These are phyloP conservation scores for Propsilocerus akamusi DNA, from an alignment of 1,140 invertebrate genomes.

Conservation along the genomic window DNA sequence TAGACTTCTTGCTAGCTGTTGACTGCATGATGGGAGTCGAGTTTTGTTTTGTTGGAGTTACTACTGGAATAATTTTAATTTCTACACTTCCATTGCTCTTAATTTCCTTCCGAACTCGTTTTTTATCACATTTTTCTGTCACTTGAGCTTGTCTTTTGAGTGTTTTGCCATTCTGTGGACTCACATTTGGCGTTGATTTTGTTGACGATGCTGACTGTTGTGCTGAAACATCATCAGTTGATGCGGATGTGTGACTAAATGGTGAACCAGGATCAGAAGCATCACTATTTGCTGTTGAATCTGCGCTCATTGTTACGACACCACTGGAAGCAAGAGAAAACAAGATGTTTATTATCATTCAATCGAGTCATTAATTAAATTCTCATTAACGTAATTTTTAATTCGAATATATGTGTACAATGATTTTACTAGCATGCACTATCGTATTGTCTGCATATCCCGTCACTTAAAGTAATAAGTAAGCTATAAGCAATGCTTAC, in stretches of 20 bases:
- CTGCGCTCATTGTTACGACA: conserved; percentile 41
- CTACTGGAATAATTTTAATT: neutral
- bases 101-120: neutral
- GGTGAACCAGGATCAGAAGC: conserved; percentile 66
- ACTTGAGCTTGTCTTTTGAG: neutral
- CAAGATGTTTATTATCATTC: neutral
- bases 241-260: conserved; percentile 37
- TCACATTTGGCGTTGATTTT: conserved; percentile 7
- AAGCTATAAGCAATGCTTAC: too few relatives aligned
- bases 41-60: conserved; percentile 9
- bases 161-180: conserved; percentile 17
- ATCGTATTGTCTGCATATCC: too few relatives aligned
- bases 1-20: conserved; percentile 11
- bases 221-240: conserved; percentile 15
- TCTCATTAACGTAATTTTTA: neutral
- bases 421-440: neutral
- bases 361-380: neutral
- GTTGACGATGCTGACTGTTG: conserved; percentile 2
- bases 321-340: conserved; percentile 30
- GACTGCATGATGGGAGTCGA: conserved; percentile 20
- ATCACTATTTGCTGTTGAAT: conserved; percentile 47
- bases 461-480: too few relatives aligned
- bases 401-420: neutral
- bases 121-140: conserved; percentile 4
- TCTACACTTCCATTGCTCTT: neutral